A percentile compares a stretch with the other conserved stretches of the same genome.
These are phyloP conservation scores for Laticauda colubrina DNA, from an alignment of 2,113 vertebrate genomes.

Conservation along the genomic window DNA sequence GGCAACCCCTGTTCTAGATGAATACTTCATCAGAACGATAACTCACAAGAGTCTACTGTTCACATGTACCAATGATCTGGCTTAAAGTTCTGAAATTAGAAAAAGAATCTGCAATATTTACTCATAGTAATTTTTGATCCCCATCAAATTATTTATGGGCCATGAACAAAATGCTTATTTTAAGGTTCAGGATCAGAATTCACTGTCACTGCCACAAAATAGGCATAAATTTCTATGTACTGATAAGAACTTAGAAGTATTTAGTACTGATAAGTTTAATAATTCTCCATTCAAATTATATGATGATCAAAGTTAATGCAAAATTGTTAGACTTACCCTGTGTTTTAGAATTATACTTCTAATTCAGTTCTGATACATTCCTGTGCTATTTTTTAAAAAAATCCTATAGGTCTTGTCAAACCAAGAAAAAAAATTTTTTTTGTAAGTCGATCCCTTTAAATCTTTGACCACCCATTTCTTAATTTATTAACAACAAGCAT, in stretches of 20 bases:
- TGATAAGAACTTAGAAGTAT: not conserved
- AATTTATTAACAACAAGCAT: constrained; percentile 32
- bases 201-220: not conserved
- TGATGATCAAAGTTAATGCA: not conserved
- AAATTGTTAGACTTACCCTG: not conserved
- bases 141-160: not conserved
- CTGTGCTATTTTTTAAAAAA: not conserved
- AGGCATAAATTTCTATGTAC: not conserved
- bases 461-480: not conserved
- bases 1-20: not conserved
- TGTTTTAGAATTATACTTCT: not conserved
- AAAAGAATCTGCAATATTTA: not conserved
- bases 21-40: no score
- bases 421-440: not conserved
- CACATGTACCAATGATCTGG: not conserved
- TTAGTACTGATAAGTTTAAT: not conserved
- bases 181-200: not conserved
- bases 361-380: not conserved
- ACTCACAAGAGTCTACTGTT: not conserved
- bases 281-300: not conserved
- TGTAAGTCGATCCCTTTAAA: not conserved
- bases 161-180: not conserved
- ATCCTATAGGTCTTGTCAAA: not conserved
- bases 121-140: not conserved
- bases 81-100: not conserved